A percentile compares a stretch with the other conserved stretches of the same genome.
Conservation (phyloP, 2,797 vertebrate species). For the Hirundo rustica region DNA sequence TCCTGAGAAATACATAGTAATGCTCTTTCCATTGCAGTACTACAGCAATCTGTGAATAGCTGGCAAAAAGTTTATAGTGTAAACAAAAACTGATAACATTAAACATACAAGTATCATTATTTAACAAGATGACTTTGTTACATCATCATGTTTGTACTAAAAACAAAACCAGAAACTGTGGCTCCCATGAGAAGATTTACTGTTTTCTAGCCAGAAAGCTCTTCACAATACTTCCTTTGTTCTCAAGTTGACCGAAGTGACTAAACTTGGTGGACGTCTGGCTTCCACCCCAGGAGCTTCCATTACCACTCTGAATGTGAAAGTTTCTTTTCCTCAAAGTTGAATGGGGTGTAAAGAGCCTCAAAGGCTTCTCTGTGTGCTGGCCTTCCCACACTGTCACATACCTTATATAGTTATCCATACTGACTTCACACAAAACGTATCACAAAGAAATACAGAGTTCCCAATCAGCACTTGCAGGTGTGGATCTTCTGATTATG, state of each 20-base stretch:
- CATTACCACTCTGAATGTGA: not conserved
- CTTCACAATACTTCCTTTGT: constrained; percentile 31
- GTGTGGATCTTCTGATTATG: not conserved
- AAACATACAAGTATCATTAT: constrained; percentile 11
- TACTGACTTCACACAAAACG: not conserved
- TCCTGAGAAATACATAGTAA: not conserved
- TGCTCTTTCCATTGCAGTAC: not conserved
- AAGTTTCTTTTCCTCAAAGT: not conserved
- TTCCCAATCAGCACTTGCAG: not conserved
- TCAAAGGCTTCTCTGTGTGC: not conserved
- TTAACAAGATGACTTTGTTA: constrained; percentile 26
- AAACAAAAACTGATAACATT: not conserved
- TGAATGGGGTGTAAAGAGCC: not conserved
- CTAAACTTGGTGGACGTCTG: not conserved
- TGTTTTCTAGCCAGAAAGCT: constrained; percentile 41
- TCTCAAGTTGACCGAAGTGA: not conserved
- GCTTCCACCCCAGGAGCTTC: not conserved
- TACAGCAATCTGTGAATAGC: not conserved
- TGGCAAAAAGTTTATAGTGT: not conserved
- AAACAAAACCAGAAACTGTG: constrained; percentile 43
- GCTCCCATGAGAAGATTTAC: constrained; percentile 12
- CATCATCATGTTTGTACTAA: constrained; percentile 38
- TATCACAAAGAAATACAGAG: not conserved
- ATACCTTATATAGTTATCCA: not conserved
- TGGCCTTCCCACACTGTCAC: not conserved